These are phyloP conservation scores for Gorsachius goisagi DNA, from an alignment of 2,113 vertebrate species.

Conservation along the genomic window DNA sequence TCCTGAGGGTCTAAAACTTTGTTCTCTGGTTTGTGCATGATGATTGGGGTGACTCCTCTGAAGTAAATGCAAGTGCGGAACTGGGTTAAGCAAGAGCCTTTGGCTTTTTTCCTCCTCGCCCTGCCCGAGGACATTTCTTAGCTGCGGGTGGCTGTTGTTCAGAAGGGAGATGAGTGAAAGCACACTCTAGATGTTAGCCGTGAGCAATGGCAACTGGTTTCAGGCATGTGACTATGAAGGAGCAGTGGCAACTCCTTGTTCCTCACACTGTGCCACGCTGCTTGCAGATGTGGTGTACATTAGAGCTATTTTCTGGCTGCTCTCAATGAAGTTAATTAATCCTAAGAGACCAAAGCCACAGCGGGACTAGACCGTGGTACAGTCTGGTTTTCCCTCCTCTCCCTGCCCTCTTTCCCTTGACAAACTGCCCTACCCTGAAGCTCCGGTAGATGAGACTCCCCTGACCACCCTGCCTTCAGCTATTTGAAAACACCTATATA, in stretches of 20 bases:
- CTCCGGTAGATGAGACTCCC: not conserved
- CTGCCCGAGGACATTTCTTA: not conserved
- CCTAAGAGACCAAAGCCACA: not conserved
- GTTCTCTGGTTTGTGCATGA: rapidly evolving
- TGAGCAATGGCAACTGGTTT: not conserved
- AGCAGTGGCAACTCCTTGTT: not conserved
- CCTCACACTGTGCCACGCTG: not conserved
- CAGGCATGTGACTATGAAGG: not conserved
- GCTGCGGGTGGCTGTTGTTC: rapidly evolving
- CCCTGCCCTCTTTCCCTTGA: not conserved
- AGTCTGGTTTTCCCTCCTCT: not conserved
- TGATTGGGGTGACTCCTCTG: not conserved
- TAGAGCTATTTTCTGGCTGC: not conserved
- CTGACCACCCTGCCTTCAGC: not conserved
- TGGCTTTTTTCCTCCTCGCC: not conserved
- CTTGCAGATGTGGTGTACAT: not conserved
- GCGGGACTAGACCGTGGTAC: not conserved
- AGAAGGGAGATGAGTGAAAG: not conserved
- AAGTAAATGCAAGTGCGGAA: not conserved
- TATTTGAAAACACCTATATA: not conserved
- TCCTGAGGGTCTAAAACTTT: not conserved
- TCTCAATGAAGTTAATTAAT: not conserved
- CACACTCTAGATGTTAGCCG: not conserved
- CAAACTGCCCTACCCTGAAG: not conserved
- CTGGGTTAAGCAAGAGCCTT: not conserved